These are phyloP conservation scores for Coccyzus lansbergi DNA, from an alignment of 2,797 vertebrate species.

Conservation along the genomic window DNA sequence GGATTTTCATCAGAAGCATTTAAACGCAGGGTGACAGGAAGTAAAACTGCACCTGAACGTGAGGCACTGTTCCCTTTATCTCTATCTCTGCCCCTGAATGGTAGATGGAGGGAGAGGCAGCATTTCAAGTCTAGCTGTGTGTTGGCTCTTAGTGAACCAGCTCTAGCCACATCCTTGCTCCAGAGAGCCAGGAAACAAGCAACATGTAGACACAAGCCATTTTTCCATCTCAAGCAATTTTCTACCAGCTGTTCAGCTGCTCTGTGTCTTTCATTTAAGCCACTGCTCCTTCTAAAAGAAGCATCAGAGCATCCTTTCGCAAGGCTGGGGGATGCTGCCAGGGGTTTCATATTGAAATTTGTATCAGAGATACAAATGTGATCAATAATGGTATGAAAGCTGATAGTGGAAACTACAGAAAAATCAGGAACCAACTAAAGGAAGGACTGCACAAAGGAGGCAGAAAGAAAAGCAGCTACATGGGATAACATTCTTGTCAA, in stretches of 20 bases:
- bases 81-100: neutral
- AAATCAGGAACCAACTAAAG: neutral
- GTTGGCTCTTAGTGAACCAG: neutral
- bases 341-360: neutral
- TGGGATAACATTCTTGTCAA: neutral
- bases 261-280: neutral
- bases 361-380: neutral
- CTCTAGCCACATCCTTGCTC: neutral
- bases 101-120: neutral
- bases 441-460: neutral
- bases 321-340: neutral
- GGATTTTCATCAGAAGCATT: neutral
- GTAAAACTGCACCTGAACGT: neutral
- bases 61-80: neutral
- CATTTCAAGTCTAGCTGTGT: neutral
- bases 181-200: neutral
- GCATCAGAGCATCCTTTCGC: neutral
- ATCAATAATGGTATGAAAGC: neutral
- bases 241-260: neutral
- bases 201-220: neutral
- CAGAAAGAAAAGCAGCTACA: neutral
- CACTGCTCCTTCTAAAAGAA: neutral
- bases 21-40: neutral
- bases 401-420: neutral
- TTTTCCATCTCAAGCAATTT: neutral